Conservation (phyloP, 2,113 vertebrate species). For the Stercorarius parasiticus region DNA sequence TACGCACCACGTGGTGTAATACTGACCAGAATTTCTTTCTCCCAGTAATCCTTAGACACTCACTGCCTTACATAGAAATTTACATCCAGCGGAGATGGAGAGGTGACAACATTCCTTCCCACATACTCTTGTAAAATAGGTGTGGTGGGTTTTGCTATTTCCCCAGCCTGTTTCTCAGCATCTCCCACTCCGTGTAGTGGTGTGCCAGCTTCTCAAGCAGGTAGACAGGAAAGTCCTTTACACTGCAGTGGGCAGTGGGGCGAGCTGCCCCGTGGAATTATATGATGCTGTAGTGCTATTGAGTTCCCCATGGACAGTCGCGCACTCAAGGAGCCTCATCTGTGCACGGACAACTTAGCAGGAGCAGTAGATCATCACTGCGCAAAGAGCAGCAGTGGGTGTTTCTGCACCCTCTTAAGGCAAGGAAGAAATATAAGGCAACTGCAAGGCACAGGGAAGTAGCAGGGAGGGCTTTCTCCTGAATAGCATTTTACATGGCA, state of each 20-base stretch:
- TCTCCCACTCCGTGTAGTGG: fast-evolving
- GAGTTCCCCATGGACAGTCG: not conserved
- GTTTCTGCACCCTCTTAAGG: not conserved
- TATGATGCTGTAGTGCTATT: not conserved
- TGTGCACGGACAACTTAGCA: not conserved
- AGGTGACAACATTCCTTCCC: not conserved
- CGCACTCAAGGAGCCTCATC: not conserved
- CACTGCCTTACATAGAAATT: not conserved
- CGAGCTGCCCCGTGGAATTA: not conserved
- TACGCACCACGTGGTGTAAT: not conserved
- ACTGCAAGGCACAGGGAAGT: not conserved
- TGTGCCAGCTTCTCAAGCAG: not conserved
- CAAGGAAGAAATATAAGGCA: not conserved
- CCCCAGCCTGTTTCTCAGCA: not conserved
- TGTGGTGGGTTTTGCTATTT: not conserved
- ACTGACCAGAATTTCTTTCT: not conserved
- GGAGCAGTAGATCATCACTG: not conserved
- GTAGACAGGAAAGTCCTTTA: not conserved
- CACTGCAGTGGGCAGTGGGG: fast-evolving
- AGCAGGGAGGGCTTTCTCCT: not conserved
- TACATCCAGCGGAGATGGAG: fast-evolving
- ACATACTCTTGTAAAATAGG: not conserved
- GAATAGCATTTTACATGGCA: not conserved
- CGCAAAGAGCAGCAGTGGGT: not conserved
- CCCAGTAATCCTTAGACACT: not conserved